Base-by-base conservation (phyloP, 2,113 vertebrate species). In the Hipposideros armiger region DNA sequence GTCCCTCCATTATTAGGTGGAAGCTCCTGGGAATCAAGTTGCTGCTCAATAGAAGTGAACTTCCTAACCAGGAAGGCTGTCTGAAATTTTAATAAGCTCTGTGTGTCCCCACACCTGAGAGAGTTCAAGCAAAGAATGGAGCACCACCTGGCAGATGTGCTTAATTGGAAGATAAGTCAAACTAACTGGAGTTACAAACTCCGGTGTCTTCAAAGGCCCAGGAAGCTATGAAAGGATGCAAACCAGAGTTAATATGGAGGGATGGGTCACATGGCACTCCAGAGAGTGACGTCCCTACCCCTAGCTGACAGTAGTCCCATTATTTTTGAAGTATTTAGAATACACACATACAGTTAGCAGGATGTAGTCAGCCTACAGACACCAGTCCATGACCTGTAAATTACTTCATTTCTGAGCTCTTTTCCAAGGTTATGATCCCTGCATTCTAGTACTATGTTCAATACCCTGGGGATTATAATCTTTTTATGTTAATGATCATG, bases 131-230 rank as follows among this genome's bases (percentile, higher is more conserved):
- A 93, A 60, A 90, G 69, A 47, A 0, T 67, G n/a, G 45, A 80
- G 8, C 16, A 80, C 16, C 74, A 84, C 42, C 52, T 82, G 67
- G 67, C 66, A 92, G 81, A 73, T 40, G 60, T 64, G 42, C 72
- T 95, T 92, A 96, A 94, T 30, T 96, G 30, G 56, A 95, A 94
- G 40, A 28, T 54, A 66, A 96, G 60, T 64, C 7, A 30, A 93
- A 89, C 22, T 50, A 28, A 36, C 11, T 85, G 50, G 24, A 89
- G 42, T 62, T 62, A 77, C 62, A 72, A 64, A 95, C 7, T 32
- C 67, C 19, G 20, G 36, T 15, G 5, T 47, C 86, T 69, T 94
- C 50, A 87, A 95, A 93, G 45, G 5, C 74, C 32, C 58, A 66
- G 42, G 14, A 14, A 84, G 36, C 30, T 36, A n/a, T 22, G 26